These are phyloP conservation scores for Lamprologus ornatipinnis DNA, from an alignment of 2,113 vertebrate species.

Conservation along the genomic window DNA sequence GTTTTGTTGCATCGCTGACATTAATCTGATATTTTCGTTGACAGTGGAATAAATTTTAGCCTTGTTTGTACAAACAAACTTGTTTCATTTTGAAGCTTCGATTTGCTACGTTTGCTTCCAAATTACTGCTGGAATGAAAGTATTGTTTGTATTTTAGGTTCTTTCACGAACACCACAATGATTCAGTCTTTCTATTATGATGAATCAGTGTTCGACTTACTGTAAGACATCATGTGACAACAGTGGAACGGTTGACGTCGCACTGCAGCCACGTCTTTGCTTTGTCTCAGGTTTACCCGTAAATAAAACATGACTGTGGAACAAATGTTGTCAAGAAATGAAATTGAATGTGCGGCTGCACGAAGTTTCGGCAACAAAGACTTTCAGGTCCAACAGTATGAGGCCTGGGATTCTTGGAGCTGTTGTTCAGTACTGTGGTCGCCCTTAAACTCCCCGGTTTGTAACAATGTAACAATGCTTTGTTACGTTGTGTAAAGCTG, in stretches of 20 bases:
- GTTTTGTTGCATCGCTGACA: neutral
- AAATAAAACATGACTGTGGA: neutral
- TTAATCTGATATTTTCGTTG: neutral
- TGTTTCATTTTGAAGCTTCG: neutral
- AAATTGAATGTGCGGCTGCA: neutral
- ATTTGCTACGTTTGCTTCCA: neutral
- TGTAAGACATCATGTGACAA: conserved; percentile 5
- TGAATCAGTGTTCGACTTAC: conserved; percentile 1
- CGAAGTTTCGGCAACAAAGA: neutral
- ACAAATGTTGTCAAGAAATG: neutral
- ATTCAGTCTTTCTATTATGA: conserved; percentile 25
- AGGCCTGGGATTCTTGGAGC: neutral
- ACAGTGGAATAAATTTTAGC: neutral
- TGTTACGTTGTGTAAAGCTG: neutral
- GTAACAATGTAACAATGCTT: neutral
- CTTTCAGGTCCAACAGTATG: neutral
- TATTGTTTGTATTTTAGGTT: conserved; percentile 29
- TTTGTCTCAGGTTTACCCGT: neutral
- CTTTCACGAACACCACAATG: conserved; percentile 4
- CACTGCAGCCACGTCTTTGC: neutral
- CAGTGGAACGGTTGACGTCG: neutral
- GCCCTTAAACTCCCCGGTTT: neutral
- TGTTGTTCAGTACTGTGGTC: neutral
- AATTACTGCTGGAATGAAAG: neutral
- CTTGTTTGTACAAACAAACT: neutral